A percentile compares a stretch with the other conserved stretches of the same genome.
Conservation (phyloP, 2,888 invertebrate species). For the Portevinia maculata region DNA sequence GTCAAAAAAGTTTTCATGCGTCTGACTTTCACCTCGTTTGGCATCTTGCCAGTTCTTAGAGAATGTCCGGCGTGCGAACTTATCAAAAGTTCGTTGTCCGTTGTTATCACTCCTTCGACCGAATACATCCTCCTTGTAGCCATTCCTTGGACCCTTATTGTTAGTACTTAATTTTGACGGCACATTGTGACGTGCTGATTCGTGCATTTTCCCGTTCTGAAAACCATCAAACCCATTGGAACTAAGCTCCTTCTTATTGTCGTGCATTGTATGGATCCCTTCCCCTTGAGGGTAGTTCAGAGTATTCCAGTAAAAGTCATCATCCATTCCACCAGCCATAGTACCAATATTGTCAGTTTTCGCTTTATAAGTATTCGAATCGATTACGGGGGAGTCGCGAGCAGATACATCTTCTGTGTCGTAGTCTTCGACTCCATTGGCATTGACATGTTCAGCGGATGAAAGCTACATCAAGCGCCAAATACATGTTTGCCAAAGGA, state of each 20-base stretch:
- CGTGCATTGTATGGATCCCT: not conserved
- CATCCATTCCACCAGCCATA: slow-evolving; percentile 50
- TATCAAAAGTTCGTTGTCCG: slow-evolving; percentile 17
- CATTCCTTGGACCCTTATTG: not conserved
- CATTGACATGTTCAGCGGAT: slow-evolving; percentile 11
- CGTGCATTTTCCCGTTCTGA: slow-evolving; percentile 5
- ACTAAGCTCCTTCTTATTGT: not conserved
- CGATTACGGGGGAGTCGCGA: slow-evolving; percentile 47
- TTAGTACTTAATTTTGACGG: slow-evolving; percentile 21
- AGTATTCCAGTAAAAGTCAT: slow-evolving; percentile 64
- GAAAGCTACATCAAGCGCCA: slow-evolving; percentile 31
- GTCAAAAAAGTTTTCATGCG: slow-evolving; percentile 39
- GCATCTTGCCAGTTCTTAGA: slow-evolving; percentile 5
- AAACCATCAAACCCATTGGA: slow-evolving; percentile 15
- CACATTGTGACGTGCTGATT: not conserved
- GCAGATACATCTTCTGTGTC: slow-evolving; percentile 42
- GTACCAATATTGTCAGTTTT: slow-evolving; percentile 35
- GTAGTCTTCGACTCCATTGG: slow-evolving; percentile 36
- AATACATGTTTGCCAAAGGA: slow-evolving; percentile 43
- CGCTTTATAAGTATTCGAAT: slow-evolving; percentile 48
- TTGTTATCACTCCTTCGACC: not conserved
- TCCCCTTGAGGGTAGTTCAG: slow-evolving; percentile 41
- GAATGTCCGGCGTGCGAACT: slow-evolving; percentile 7
- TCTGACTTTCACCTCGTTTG: slow-evolving; percentile 19
- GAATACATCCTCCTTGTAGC: no score